Conservation (phyloP, 2,888 invertebrate genomes). For the Synergus laeviventris region DNA sequence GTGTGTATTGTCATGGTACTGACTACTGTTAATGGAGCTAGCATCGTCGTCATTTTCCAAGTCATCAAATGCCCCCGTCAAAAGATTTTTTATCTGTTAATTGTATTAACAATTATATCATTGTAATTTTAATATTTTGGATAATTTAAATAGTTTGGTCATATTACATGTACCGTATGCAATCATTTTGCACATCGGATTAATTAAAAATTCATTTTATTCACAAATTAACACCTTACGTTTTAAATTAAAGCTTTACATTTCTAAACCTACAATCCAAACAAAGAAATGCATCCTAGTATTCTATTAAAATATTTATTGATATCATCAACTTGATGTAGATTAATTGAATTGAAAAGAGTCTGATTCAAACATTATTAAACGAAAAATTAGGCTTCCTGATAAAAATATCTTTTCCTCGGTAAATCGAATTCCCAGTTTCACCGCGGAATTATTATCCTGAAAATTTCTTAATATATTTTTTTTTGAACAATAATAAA, state of each 20-base stretch:
- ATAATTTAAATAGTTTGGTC: too few relatives aligned
- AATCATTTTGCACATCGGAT: too few relatives aligned
- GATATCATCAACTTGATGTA: too few relatives aligned
- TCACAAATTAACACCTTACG: too few relatives aligned
- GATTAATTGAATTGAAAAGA: too few relatives aligned
- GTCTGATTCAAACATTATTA: background rate
- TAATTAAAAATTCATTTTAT: too few relatives aligned
- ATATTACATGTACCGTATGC: too few relatives aligned
- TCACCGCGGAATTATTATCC: background rate
- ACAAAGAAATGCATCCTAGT: too few relatives aligned
- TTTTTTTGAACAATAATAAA: background rate
- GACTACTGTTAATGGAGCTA: constrained; percentile 79
- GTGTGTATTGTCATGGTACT: constrained; percentile 62
- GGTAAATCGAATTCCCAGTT: background rate
- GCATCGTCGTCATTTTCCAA: constrained; percentile 82
- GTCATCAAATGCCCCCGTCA: constrained; percentile 84
- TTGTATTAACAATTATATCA: constrained; percentile 44
- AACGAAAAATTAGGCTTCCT: too few relatives aligned
- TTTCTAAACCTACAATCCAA: too few relatives aligned
- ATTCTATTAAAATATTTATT: too few relatives aligned
- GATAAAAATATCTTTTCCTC: background rate
- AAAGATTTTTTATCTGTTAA: constrained; percentile 80
- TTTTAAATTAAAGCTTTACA: too few relatives aligned
- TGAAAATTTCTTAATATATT: background rate
- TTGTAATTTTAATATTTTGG: background rate